Percentiles rank a stretch among this genome's conserved stretches.
These are phyloP conservation scores for Mongoloraphidia duomilia DNA, from an alignment of 2,888 invertebrate genomes.

Conservation along the genomic window DNA sequence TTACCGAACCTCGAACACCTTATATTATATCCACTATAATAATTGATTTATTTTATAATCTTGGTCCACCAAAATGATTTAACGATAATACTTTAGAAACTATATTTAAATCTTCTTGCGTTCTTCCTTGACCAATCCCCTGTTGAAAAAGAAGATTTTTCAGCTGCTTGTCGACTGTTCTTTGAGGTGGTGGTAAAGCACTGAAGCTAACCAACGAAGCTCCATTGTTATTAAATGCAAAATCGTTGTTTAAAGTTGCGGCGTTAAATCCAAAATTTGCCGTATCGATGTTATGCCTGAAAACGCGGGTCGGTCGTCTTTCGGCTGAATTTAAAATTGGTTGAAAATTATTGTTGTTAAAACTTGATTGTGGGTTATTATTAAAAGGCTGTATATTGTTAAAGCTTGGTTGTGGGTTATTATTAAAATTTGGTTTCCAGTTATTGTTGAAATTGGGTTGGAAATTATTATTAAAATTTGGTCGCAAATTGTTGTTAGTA, in stretches of 20 bases:
- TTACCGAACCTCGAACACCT: no score
- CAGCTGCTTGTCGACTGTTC: slow-evolving; percentile 37
- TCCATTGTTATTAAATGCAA: neutral
- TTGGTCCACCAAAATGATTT: slow-evolving; percentile 39
- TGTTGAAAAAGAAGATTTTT: slow-evolving; percentile 50
- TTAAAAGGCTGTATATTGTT: no score
- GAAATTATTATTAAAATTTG: no score
- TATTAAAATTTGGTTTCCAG: no score
- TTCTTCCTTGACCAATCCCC: slow-evolving; percentile 40
- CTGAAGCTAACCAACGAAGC: neutral
- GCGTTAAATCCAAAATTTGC: slow-evolving; percentile 15
- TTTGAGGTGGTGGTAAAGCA: slow-evolving; percentile 17
- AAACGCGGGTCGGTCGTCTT: slow-evolving; percentile 19
- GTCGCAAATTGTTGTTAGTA: slow-evolving; percentile 3
- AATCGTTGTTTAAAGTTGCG: neutral
- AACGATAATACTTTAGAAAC: slow-evolving; percentile 68
- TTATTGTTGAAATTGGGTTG: no score
- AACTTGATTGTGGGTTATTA: no score
- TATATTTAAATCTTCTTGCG: slow-evolving; percentile 63
- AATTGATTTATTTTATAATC: no score
- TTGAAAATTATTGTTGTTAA: no score
- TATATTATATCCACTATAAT: no score
- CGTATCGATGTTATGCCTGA: slow-evolving; percentile 10
- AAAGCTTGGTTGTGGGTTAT: no score
- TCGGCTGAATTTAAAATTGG: no score